Conservation (phyloP, 2,888 invertebrate species). For the Macaria notata region DNA sequence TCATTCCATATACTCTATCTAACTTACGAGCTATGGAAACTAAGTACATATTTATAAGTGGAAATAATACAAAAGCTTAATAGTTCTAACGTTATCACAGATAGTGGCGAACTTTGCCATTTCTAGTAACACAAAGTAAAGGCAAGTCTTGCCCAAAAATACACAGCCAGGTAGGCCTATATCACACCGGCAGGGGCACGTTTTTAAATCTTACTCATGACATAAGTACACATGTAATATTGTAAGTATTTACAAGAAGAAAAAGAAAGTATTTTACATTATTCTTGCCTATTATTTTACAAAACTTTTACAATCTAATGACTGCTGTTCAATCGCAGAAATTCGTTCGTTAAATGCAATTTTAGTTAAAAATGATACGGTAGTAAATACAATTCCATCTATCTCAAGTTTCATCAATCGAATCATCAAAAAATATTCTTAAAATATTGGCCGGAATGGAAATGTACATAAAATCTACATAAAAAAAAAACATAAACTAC, state of each 20-base stretch:
- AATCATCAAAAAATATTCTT: no score
- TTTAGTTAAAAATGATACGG: conserved; percentile 4
- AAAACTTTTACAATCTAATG: conserved; percentile 9
- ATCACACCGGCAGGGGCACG: conserved; percentile 35
- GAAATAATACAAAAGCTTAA: conserved; percentile 48
- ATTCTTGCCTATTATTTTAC: background rate
- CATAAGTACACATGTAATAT: background rate
- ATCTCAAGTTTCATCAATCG: background rate
- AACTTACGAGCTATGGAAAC: conserved; percentile 28
- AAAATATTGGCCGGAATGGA: conserved; percentile 2
- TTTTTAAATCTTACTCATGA: conserved; percentile 16
- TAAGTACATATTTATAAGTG: conserved; percentile 38
- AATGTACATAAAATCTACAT: conserved; percentile 7
- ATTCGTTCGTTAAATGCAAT: conserved; percentile 3
- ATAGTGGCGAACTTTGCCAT: conserved; percentile 69
- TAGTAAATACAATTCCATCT: conserved; percentile 4
- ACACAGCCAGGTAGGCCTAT: conserved; percentile 71
- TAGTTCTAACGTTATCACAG: conserved; percentile 78
- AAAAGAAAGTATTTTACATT: no score
- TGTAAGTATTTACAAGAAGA: no score
- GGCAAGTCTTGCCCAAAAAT: conserved; percentile 65
- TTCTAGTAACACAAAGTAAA: conserved; percentile 63
- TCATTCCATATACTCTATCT: conserved; percentile 38
- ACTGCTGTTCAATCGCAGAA: conserved; percentile 14
- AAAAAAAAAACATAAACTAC: conserved; percentile 6